Base-by-base conservation (phyloP, 1,140 invertebrate species). In the Euura saliciscinereae region DNA sequence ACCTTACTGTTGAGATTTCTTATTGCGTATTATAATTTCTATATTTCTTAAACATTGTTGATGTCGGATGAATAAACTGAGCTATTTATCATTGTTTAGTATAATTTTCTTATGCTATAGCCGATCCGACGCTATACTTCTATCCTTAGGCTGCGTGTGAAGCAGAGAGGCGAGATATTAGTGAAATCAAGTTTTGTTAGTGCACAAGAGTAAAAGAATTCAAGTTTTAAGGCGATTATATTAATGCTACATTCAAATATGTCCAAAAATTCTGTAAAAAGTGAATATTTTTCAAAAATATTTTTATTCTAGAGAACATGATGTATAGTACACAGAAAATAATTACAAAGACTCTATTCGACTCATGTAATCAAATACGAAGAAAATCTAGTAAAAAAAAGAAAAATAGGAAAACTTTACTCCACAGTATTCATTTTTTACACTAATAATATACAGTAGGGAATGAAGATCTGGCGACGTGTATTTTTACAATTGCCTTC, bases 121-220 rank as follows among this genome's bases (percentile, higher is more conserved):
- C 66, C 80, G 79, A 79, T 84, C 81, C 77, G 77, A 74, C 80
- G 83, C 74, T 79, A 78, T 78, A 78, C 82, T 83, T 84, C 82
- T 83, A 85, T 84, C 85, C 84, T 83, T 87, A 87, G 81, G 86
- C 86, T 87, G 85, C 85, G 75, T 85, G 80, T 87, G 77, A 87
- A 86, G 85, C 84, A 87, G 80, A 28, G 28, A 69, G 43, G 51
- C 51, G 13, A 59, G 51, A 59, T 59, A 4, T 59, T 59, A 59
- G 51, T 59, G 10, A n/a, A 59, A 59, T n/a, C 10, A n/a, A 59
- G 13, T 59, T 59, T 3, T 59, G 28, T 28, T 28, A 28, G 28
- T 28, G 28, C 28, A 28, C 28, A 28, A 28, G 28, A 28, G 28
- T 28, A 28, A 28, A 28, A 28, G 28, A 28, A 28, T 28, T 28